Evolutionary conservation across 2,113 vertebrate genomes (phyloP).

Genomic region (Microcebus murinus): DNA sequence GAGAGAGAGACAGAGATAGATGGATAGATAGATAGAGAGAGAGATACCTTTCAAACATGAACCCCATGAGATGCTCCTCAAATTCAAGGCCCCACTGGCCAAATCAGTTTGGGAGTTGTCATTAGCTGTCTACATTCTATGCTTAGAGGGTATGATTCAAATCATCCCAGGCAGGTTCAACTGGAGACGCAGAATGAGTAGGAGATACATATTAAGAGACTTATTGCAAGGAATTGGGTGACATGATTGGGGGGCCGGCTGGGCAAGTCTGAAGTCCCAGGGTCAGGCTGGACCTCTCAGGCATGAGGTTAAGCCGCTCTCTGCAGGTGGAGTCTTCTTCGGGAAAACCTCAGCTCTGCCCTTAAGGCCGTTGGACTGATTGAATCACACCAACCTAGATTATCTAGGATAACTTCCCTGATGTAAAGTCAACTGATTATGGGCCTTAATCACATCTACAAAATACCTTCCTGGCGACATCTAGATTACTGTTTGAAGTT

Average conservation of each 20-base stretch:
- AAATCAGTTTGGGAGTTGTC: neutral
- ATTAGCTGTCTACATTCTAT: neutral
- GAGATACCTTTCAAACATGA: neutral
- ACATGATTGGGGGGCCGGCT: neutral
- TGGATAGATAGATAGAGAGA: neutral
- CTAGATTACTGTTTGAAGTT: neutral
- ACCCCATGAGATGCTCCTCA: neutral
- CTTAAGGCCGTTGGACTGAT: neutral
- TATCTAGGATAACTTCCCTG: neutral
- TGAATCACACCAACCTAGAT: neutral
- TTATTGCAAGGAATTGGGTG: neutral
- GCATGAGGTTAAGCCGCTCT: rapidly evolving
- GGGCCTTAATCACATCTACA: neutral
- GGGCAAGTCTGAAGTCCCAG: neutral
- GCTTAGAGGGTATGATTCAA: neutral
- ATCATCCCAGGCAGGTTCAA: neutral
- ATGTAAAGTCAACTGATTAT: neutral
- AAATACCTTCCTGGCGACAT: neutral
- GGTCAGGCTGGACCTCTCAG: neutral
- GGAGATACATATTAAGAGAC: neutral
- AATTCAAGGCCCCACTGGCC: neutral
- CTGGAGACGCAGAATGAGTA: neutral
- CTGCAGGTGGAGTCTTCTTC: neutral
- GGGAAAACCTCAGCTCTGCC: neutral
- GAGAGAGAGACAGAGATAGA: neutral